Percentiles rank a stretch among this genome's conserved stretches.
Evolutionary conservation across 1,140 invertebrate species (phyloP).

Genomic region (Atta colombica): DNA sequence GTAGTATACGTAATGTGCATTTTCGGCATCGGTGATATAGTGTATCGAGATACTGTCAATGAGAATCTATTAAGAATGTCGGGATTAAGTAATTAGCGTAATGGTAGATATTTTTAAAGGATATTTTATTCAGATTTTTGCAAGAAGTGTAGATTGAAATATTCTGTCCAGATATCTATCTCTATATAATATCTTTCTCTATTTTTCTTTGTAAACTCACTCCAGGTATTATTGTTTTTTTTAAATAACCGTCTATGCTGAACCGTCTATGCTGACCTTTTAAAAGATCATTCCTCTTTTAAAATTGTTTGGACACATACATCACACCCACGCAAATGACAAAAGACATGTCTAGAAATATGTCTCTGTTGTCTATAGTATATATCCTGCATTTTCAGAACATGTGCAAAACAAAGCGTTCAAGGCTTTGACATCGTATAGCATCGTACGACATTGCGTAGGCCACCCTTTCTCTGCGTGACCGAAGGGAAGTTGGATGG

Average conservation of each 20-base stretch:
- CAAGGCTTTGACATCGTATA: slow-evolving; percentile 19
- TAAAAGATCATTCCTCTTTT: too few relatives aligned
- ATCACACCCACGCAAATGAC: too few relatives aligned
- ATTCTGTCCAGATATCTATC: neutral
- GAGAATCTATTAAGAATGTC: neutral
- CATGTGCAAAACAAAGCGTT: slow-evolving; percentile 49
- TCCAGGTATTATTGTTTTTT: neutral
- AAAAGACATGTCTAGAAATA: too few relatives aligned
- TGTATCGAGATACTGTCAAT: neutral
- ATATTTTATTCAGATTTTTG: neutral
- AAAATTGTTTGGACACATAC: too few relatives aligned
- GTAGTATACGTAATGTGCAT: too few relatives aligned
- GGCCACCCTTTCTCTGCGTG: slow-evolving; percentile 71
- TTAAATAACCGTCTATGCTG: neutral
- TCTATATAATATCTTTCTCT: neutral
- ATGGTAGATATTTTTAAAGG: neutral
- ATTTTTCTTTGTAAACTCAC: neutral
- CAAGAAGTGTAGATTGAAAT: neutral
- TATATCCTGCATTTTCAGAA: slow-evolving; percentile 58
- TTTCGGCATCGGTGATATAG: too few relatives aligned
- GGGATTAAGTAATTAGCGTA: neutral
- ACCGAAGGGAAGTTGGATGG: slow-evolving; percentile 72
- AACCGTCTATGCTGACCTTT: neutral
- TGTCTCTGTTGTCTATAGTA: slow-evolving; percentile 2
- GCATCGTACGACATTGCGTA: slow-evolving; percentile 31